These are phyloP conservation scores for Etheostoma perlongum DNA, from an alignment of 2,797 vertebrate species.

Conservation along the genomic window DNA sequence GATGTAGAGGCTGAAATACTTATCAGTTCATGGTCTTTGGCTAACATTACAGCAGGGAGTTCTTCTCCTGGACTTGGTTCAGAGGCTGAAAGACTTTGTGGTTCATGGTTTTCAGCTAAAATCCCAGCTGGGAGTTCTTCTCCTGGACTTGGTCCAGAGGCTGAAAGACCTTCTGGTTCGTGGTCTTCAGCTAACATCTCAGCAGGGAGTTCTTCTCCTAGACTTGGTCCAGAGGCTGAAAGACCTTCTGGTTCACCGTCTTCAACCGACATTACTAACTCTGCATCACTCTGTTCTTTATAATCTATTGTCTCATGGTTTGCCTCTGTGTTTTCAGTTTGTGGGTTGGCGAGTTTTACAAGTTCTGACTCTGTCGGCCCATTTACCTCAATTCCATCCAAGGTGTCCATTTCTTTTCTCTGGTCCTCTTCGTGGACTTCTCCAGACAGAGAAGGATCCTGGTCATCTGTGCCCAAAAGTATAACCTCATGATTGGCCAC, in stretches of 20 bases:
- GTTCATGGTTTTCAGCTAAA: background rate
- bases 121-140: background rate
- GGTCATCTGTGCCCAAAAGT: slow-evolving; percentile 50
- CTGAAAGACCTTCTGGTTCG: background rate
- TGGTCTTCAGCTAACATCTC: slow-evolving; percentile 13
- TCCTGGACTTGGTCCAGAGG: slow-evolving; percentile 14
- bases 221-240: background rate
- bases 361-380: slow-evolving; percentile 18
- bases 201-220: background rate
- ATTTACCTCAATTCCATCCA: slow-evolving; percentile 31
- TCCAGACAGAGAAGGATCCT: slow-evolving; percentile 15
- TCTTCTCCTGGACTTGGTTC: slow-evolving; percentile 17
- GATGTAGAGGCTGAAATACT: background rate
- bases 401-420: slow-evolving; percentile 31
- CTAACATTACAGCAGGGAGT: background rate
- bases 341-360: background rate
- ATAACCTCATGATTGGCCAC: slow-evolving; percentile 48
- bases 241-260: background rate
- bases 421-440: slow-evolving; percentile 37
- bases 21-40: background rate
- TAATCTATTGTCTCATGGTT: slow-evolving; percentile 23
- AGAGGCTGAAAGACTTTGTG: background rate
- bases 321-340: slow-evolving; percentile 25
- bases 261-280: slow-evolving; percentile 7
- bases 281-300: slow-evolving; percentile 3